A percentile compares a stretch with the other conserved stretches of the same genome.
These are phyloP conservation scores for Thalpophila matura DNA, from an alignment of 2,888 invertebrate genomes.

Conservation along the genomic window DNA sequence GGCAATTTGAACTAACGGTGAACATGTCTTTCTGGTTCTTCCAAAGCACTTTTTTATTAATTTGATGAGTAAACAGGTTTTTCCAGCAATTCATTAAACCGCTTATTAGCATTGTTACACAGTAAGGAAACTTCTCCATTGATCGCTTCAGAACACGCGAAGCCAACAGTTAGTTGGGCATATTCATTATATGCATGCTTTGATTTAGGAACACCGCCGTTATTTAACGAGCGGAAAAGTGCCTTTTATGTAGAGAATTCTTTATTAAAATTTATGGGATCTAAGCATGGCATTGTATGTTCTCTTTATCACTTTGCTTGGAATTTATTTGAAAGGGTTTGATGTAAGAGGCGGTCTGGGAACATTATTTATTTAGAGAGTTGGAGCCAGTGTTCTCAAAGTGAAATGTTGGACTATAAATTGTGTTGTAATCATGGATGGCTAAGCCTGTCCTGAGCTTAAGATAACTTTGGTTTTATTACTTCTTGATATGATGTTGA, in stretches of 20 bases:
- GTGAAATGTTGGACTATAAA: constrained; percentile 15
- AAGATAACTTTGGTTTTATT: constrained; percentile 26
- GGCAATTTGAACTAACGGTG: no score
- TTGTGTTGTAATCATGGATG: constrained; percentile 20
- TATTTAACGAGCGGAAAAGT: constrained; percentile 53
- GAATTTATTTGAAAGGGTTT: constrained; percentile 38
- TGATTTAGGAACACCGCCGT: constrained; percentile 30
- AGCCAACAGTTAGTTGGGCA: constrained; percentile 17
- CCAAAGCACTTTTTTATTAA: not conserved
- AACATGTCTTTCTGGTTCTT: not conserved
- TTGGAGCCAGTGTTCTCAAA: constrained; percentile 10
- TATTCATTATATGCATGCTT: constrained; percentile 44
- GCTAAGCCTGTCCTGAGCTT: constrained; percentile 15
- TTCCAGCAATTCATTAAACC: constrained; percentile 17
- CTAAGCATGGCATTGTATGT: constrained; percentile 35
- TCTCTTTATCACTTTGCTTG: constrained; percentile 39
- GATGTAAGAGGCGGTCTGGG: constrained; percentile 11
- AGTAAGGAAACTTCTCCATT: constrained; percentile 5
- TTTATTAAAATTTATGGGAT: constrained; percentile 43
- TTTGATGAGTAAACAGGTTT: constrained; percentile 2
- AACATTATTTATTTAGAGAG: constrained; percentile 31
- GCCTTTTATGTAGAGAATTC: constrained; percentile 39
- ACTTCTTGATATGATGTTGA: not conserved
- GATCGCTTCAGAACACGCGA: constrained; percentile 37
- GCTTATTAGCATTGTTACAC: constrained; percentile 29